A percentile compares a stretch with the other conserved stretches of the same genome.
Conservation (phyloP, 2,113 vertebrate genomes). For the Crotalus helleri region DNA sequence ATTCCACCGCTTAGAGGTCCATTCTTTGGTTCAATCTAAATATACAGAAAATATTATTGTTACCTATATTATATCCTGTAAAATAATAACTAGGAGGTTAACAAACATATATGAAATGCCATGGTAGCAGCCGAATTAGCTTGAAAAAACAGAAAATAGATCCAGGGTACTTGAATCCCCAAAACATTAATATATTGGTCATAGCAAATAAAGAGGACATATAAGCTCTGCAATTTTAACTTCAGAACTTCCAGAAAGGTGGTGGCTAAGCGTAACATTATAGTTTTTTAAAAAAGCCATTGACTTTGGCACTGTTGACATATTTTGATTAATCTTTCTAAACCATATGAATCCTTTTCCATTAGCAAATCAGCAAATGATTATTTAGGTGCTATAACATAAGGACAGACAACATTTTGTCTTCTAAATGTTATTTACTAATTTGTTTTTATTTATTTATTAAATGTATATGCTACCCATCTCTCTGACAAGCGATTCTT, state of each 20-base stretch:
- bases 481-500: neutral
- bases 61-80: neutral
- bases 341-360: neutral
- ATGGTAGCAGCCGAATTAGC: neutral
- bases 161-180: neutral
- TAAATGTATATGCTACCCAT: neutral
- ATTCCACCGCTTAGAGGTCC: slow-evolving; percentile 85
- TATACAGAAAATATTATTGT: slow-evolving; percentile 13
- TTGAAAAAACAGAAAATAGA: neutral
- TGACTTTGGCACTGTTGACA: neutral
- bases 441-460: neutral
- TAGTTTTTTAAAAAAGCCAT: neutral
- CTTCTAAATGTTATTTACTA: neutral
- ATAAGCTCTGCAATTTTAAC: neutral
- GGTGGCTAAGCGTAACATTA: neutral
- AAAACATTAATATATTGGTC: neutral
- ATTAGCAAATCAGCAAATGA: neutral
- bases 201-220: too few relatives aligned
- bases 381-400: neutral
- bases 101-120: slow-evolving; percentile 23
- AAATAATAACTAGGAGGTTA: neutral
- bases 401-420: neutral
- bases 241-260: neutral
- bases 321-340: neutral
- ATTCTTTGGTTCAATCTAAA: slow-evolving; percentile 85